Base-by-base conservation (phyloP, 35 echinoderm and acorn worm genomes). In the Amphiura filiformis region DNA sequence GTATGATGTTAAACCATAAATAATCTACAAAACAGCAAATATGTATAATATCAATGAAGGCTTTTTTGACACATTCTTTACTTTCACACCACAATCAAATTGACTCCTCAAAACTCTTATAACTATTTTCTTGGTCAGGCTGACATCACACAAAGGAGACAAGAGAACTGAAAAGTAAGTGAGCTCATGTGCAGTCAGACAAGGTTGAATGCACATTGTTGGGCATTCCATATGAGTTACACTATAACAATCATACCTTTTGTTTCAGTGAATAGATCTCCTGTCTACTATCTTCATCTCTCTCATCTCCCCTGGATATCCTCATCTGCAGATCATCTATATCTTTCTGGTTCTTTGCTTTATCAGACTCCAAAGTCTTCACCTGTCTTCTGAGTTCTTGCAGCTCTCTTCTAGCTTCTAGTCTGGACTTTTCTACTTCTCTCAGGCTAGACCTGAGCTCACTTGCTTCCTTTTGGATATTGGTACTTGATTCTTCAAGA, bases 341-440 rank as follows among this genome's bases (percentile, higher is more conserved):
- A 56, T 97, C 95, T 38, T 94, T 93, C 23, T 38, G 47, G 57
- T 87, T 90, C 86, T 94, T 97, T 30, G 89, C 65, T 56, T 30
- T 77, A 30, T 97, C 95, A 34, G 79, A 86, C 49, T 97, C 95
- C 12, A 94, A 78, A 1, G 92, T 93, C 78, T 97, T 97, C n/a
- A 99, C 96, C 88, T 99, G 96, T 86, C 96, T 86, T 36, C 96
- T 85, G 12, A 99, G 93, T 64, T 99, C 96, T 84, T 99, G 96
- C 22, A 94, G 80, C 28, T 99, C 96, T 28, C 96, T 87, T 36
- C 96, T 81, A 0, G 96, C 96, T 84, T 99, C 96, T 28, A 94
- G 88, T 3, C 1, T 90, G 86, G 34, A 92, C 90, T 81, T 99
- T 99, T 99, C 96, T 47, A 99, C 96, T 76, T 98, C 96, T 22